These are phyloP conservation scores for Mycetomoellerius zeteki DNA, from an alignment of 1,140 invertebrate species.

Conservation along the genomic window DNA sequence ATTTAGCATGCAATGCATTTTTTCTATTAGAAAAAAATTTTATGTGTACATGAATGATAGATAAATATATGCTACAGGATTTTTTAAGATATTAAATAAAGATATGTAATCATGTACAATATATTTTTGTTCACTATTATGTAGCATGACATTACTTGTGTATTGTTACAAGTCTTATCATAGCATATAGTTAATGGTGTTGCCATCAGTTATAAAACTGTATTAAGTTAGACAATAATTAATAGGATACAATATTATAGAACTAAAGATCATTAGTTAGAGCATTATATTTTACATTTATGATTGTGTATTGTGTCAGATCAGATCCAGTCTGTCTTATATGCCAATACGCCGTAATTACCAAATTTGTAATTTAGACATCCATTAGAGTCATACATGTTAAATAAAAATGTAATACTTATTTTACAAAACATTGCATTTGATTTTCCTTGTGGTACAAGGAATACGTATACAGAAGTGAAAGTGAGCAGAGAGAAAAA, in stretches of 20 bases:
- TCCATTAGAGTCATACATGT: neutral
- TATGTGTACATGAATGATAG: neutral
- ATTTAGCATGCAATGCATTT: neutral
- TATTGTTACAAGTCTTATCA: constrained; percentile 16
- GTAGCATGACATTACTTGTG: constrained; percentile 2
- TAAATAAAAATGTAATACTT: neutral
- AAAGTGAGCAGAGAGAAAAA: constrained; percentile 5
- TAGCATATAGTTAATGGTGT: constrained; percentile 31
- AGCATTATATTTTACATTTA: constrained; percentile 57
- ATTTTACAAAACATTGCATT: constrained; percentile 17
- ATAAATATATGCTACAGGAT: neutral
- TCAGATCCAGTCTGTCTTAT: constrained; percentile 31
- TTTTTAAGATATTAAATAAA: constrained; percentile 26
- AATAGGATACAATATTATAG: constrained; percentile 30
- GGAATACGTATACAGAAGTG: neutral
- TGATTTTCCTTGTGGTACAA: neutral
- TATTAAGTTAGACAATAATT: constrained; percentile 45
- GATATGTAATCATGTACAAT: constrained; percentile 24
- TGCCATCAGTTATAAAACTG: constrained; percentile 28
- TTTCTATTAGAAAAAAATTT: neutral
- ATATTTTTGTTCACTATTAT: constrained; percentile 10
- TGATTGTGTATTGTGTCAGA: neutral
- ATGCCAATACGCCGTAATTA: neutral
- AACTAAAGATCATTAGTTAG: constrained; percentile 52
- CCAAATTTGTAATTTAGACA: constrained; percentile 27